These are phyloP conservation scores for Drosophila hydei DNA, from an alignment of 1,140 invertebrate genomes.

Conservation along the genomic window DNA sequence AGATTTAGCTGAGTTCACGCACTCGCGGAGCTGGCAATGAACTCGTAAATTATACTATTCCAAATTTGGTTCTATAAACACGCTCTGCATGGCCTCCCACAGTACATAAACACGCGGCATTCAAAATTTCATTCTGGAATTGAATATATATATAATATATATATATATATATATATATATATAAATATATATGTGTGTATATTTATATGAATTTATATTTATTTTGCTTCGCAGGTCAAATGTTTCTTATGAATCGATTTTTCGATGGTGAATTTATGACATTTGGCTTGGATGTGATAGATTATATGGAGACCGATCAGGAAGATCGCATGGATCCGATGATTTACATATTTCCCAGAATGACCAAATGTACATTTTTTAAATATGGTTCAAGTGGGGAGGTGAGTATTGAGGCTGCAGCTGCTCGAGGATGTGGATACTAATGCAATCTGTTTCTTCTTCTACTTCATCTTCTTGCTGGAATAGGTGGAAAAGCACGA, in stretches of 20 bases:
- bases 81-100: too few relatives aligned
- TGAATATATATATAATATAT: too few relatives aligned
- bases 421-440: too few relatives aligned
- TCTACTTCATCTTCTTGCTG: slow-evolving; percentile 22
- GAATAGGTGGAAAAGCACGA: slow-evolving; percentile 90
- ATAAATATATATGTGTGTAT: slow-evolving; percentile 9
- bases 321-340: slow-evolving; percentile 97
- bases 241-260: slow-evolving; percentile 98
- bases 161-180: slow-evolving; percentile 8
- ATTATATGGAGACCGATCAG: slow-evolving; percentile 96
- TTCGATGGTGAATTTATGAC: slow-evolving; percentile 98
- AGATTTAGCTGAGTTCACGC: too few relatives aligned
- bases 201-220: slow-evolving; percentile 10
- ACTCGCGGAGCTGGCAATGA: too few relatives aligned
- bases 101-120: too few relatives aligned
- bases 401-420: too few relatives aligned
- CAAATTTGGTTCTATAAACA: too few relatives aligned
- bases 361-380: slow-evolving; percentile 95
- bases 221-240: slow-evolving; percentile 90
- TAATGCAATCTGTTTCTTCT: too few relatives aligned
- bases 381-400: slow-evolving; percentile 93
- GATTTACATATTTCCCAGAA: slow-evolving; percentile 96
- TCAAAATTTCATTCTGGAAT: background rate
- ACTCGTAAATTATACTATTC: too few relatives aligned
- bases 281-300: slow-evolving; percentile 96